Evolutionary conservation across 2,888 invertebrate species (phyloP).

Genomic region (Cabera pusaria): DNA sequence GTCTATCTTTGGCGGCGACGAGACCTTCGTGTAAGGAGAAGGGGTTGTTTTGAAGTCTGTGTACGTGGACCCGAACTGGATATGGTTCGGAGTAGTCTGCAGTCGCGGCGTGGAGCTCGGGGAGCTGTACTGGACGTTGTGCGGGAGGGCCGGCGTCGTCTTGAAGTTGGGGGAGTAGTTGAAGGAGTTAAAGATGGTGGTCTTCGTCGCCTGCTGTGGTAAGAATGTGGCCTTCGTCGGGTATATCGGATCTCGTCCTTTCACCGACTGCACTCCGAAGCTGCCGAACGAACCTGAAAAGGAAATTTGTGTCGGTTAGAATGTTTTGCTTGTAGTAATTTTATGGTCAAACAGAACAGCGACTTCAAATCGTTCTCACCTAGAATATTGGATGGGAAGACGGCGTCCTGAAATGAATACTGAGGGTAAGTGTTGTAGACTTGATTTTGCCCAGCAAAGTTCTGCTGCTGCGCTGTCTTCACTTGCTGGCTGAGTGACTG

Average conservation of each 20-base stretch:
- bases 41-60: constrained; percentile 69
- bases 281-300: constrained; percentile 82
- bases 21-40: constrained; percentile 70
- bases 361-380: constrained; percentile 55
- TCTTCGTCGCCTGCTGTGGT: constrained; percentile 66
- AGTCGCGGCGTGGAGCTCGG: constrained; percentile 58
- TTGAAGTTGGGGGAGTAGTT: constrained; percentile 65
- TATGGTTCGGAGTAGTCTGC: constrained; percentile 59
- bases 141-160: constrained; percentile 54
- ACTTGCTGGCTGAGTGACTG: constrained; percentile 65
- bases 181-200: constrained; percentile 68
- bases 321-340: too few species aligned
- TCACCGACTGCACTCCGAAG: constrained; percentile 82
- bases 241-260: constrained; percentile 75
- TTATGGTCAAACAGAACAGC: not conserved
- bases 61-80: constrained; percentile 61
- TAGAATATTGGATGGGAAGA: constrained; percentile 67
- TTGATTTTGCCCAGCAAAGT: constrained; percentile 44
- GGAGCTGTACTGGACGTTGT: too few species aligned
- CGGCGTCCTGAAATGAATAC: constrained; percentile 63
- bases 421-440: constrained; percentile 56
- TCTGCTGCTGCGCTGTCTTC: constrained; percentile 72
- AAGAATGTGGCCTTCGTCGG: constrained; percentile 69
- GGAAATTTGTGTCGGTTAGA: not conserved
- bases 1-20: constrained; percentile 62